Evolutionary conservation across 1,140 invertebrate genomes (phyloP).

Genomic region (Chironomus tepperi): DNA sequence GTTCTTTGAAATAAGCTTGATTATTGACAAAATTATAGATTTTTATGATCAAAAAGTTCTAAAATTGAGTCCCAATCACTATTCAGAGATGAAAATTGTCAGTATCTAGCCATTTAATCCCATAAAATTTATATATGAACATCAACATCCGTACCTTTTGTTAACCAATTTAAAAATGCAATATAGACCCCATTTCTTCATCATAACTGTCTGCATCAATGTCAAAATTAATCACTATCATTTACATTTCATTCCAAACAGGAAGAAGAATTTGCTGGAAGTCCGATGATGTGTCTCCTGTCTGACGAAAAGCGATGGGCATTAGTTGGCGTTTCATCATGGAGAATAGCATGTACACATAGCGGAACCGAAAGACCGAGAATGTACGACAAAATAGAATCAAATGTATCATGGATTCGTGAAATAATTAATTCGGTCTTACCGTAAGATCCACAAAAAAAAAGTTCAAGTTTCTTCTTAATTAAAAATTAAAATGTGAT

Average conservation of each 20-base stretch:
- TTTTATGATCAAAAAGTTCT: no score
- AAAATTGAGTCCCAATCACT: no score
- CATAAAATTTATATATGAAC: no score
- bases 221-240: no score
- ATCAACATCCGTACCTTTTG: no score
- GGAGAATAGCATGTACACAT: conserved; percentile 67
- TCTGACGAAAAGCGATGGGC: conserved; percentile 58
- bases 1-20: no score
- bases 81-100: no score
- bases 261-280: conserved; percentile 81
- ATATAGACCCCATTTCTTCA: no score
- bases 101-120: no score
- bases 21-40: no score
- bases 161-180: no score
- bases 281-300: conserved; percentile 66
- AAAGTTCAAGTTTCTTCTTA: not conserved
- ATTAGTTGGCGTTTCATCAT: conserved; percentile 63
- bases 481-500: not conserved
- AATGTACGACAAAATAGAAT: conserved; percentile 70
- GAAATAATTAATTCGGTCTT: conserved; percentile 49
- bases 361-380: conserved; percentile 63
- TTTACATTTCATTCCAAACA: conserved; percentile 32
- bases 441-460: not conserved
- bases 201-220: no score
- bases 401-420: conserved; percentile 71